Conservation (phyloP, 2,888 invertebrate species). For the Augochlorella aurata region DNA sequence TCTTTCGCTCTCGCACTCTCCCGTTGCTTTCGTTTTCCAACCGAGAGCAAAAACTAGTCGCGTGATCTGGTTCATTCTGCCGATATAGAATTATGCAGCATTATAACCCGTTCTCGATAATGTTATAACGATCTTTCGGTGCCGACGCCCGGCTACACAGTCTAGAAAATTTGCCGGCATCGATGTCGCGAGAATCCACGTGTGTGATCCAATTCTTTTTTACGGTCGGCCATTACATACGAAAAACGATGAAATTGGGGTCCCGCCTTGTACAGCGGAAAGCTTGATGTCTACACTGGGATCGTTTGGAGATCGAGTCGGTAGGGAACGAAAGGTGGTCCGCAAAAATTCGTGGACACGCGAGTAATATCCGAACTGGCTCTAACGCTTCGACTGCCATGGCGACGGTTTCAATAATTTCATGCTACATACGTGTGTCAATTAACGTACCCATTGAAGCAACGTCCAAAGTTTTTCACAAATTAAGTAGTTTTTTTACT, state of each 20-base stretch:
- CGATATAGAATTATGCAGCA: slow-evolving; percentile 16
- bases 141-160: neutral
- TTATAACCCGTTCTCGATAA: slow-evolving; percentile 15
- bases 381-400: too few species aligned
- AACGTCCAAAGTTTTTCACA: too few species aligned
- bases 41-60: slow-evolving; percentile 8
- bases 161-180: neutral
- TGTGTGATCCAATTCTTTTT: slow-evolving; percentile 7
- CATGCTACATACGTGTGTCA: too few species aligned
- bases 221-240: neutral
- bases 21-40: slow-evolving; percentile 10
- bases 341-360: neutral
- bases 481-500: too few species aligned
- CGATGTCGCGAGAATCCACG: slow-evolving; percentile 10
- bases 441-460: too few species aligned
- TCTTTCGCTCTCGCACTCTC: neutral
- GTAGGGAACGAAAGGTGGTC: neutral
- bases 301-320: neutral
- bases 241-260: neutral
- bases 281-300: neutral
- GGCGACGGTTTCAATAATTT: neutral
- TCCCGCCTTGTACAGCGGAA: neutral
- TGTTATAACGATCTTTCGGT: slow-evolving; percentile 14
- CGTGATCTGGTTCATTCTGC: slow-evolving; percentile 27
- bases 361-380: too few species aligned